A percentile compares a stretch with the other conserved stretches of the same genome.
These are phyloP conservation scores for Nesidiocoris tenuis DNA, from an alignment of 2,888 invertebrate genomes.

Conservation along the genomic window DNA sequence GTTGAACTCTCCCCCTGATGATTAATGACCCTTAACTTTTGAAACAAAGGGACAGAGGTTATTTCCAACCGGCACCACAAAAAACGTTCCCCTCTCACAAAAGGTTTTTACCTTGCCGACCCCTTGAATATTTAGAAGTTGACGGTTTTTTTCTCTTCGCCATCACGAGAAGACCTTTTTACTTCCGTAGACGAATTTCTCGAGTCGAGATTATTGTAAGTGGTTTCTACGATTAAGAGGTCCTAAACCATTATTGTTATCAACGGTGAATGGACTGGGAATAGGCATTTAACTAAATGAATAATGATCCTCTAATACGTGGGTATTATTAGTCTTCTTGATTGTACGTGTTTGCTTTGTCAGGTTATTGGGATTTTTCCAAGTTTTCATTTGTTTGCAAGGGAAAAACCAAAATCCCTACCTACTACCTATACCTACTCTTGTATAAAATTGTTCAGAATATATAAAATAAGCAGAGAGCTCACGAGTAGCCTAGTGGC, in stretches of 20 bases:
- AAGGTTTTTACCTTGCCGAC: not conserved
- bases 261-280: conserved; percentile 31
- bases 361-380: no score
- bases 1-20: conserved; percentile 23
- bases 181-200: conserved; percentile 5
- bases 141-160: conserved; percentile 15
- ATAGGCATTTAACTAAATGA: conserved; percentile 24
- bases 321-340: conserved; percentile 20
- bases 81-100: conserved; percentile 5
- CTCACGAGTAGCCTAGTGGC: no score
- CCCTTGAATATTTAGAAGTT: conserved; percentile 25
- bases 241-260: conserved; percentile 8
- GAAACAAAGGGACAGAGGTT: conserved; percentile 35
- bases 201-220: not conserved
- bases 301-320: conserved; percentile 15
- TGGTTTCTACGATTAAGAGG: not conserved
- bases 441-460: no score
- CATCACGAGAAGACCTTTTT: conserved; percentile 1
- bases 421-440: no score
- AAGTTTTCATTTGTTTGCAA: no score
- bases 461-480: no score
- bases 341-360: not conserved
- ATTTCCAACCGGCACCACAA: conserved; percentile 32
- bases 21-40: conserved; percentile 32
- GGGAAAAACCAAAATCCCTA: no score